phyloP scores from a whole-genome alignment of 2,113 vertebrate species.

The Amia ocellicauda region DNA sequence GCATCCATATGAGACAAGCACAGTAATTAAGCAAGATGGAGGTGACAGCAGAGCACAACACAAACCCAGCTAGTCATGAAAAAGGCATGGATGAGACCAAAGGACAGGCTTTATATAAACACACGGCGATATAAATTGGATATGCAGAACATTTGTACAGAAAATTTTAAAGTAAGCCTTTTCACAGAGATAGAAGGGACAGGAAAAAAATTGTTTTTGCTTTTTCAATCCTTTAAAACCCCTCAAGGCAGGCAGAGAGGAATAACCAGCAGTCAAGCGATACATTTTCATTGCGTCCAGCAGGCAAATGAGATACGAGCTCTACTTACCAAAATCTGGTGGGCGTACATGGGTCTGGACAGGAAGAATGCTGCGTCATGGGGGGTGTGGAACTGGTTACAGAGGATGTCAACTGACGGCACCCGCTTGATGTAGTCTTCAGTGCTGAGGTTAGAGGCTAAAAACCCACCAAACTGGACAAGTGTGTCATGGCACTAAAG shows the following conservation, averaged over 20 bases:
- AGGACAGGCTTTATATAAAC: no score
- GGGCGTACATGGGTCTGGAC: slow-evolving; percentile 95
- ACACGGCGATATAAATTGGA: no score
- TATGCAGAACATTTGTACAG: no score
- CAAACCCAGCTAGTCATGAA: no score
- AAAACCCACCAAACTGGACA: slow-evolving; percentile 96
- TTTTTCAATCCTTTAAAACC: no score
- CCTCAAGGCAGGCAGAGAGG: neutral
- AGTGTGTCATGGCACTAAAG: slow-evolving; percentile 93
- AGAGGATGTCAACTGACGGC: slow-evolving; percentile 93
- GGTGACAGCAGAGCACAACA: no score
- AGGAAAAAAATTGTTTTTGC: neutral
- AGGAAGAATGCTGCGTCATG: slow-evolving; percentile 97
- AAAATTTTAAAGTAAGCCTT: no score
- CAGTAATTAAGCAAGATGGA: no score
- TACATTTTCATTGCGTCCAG: neutral
- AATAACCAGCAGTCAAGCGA: neutral
- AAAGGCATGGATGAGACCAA: no score
- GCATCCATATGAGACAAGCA: no score
- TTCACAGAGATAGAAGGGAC: no score
- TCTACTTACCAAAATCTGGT: slow-evolving; percentile 92
- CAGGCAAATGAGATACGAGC: neutral
- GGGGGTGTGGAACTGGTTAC: slow-evolving; percentile 95
- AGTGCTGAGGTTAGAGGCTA: slow-evolving; percentile 97
- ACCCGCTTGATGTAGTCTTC: slow-evolving; percentile 98